These are phyloP conservation scores for Leptinotarsa undecemlineata DNA, from an alignment of 1,140 invertebrate species.

Conservation along the genomic window DNA sequence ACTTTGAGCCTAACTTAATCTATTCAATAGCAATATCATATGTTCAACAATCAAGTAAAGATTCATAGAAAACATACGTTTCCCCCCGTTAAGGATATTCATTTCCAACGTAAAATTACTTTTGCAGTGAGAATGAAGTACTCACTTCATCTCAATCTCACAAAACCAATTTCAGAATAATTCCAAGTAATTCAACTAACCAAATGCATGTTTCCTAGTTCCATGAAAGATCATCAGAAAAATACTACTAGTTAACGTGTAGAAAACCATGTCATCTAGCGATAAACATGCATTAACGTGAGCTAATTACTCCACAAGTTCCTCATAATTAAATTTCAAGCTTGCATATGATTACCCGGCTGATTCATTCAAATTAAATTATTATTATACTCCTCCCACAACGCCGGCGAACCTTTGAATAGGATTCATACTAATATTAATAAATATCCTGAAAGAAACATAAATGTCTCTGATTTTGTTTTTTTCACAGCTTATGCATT, in stretches of 20 bases:
- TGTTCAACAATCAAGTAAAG: too few species aligned
- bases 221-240: too few species aligned
- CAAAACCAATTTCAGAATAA: too few species aligned
- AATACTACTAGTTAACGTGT: background rate
- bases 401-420: constrained; percentile 17
- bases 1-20: too few species aligned
- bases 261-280: background rate
- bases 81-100: too few species aligned
- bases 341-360: constrained; percentile 12
- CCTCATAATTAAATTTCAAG: constrained; percentile 12
- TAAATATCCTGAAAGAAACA: constrained; percentile 25
- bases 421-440: constrained; percentile 16
- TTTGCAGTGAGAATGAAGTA: too few species aligned
- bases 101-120: too few species aligned
- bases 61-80: too few species aligned
- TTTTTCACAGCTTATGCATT: constrained; percentile 28
- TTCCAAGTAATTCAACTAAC: too few species aligned
- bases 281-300: background rate
- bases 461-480: constrained; percentile 24
- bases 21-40: too few species aligned
- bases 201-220: too few species aligned
- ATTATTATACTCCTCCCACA: constrained; percentile 25
- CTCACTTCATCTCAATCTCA: too few species aligned
- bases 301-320: background rate
- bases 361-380: constrained; percentile 18